These are phyloP conservation scores for Drosophila pegasa DNA, from an alignment of 2,888 invertebrate species.

Conservation along the genomic window DNA sequence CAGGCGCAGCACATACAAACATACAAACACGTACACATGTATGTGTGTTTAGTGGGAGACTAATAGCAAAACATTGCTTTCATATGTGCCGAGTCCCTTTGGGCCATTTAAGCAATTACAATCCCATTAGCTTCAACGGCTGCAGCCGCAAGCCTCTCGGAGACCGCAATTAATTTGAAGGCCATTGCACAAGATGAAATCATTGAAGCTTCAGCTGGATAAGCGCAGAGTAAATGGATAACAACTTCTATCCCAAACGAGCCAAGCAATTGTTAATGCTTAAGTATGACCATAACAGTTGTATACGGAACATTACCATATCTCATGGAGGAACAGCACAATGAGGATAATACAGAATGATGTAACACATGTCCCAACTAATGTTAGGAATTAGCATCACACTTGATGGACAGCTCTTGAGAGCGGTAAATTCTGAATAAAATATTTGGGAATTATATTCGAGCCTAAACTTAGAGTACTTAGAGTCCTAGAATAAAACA, in stretches of 20 bases:
- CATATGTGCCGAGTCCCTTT: conserved; percentile 13
- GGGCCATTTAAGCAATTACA: conserved; percentile 13
- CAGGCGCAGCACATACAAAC: not conserved
- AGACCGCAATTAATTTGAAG: conserved; percentile 7
- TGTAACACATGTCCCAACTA: too few relatives aligned
- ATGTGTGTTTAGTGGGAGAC: not conserved
- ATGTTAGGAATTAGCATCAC: too few relatives aligned
- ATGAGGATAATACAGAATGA: too few relatives aligned
- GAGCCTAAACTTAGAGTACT: too few relatives aligned
- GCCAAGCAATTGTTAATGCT: not conserved
- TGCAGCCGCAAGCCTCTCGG: not conserved
- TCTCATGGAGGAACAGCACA: too few relatives aligned
- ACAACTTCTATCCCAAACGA: not conserved
- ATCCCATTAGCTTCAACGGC: conserved; percentile 5
- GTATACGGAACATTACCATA: too few relatives aligned
- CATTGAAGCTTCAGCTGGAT: not conserved
- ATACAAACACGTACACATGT: not conserved
- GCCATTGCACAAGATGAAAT: conserved; percentile 5
- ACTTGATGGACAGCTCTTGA: too few relatives aligned
- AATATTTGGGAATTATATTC: too few relatives aligned
- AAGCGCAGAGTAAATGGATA: not conserved
- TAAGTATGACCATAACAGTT: not conserved
- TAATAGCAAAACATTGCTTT: conserved; percentile 15
- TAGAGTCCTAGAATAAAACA: too few relatives aligned
- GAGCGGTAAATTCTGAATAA: too few relatives aligned